Evolutionary conservation across 2,888 invertebrate species (phyloP).

Genomic region (Epicampocera succincta): DNA sequence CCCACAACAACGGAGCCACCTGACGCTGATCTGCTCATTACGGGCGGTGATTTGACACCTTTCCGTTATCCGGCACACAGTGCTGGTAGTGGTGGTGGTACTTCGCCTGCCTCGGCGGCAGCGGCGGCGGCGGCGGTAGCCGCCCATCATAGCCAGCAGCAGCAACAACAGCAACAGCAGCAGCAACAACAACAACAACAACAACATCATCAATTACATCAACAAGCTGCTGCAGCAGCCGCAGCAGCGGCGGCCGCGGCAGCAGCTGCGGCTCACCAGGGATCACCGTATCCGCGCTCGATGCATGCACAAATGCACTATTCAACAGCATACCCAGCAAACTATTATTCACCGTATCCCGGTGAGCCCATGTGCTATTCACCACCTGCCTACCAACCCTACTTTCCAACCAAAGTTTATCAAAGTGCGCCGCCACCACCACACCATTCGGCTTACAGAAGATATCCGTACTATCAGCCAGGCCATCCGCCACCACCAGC

Average conservation of each 20-base stretch:
- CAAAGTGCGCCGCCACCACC: slow-evolving; percentile 77
- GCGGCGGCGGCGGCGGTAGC: slow-evolving; percentile 70
- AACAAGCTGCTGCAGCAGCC: slow-evolving; percentile 75
- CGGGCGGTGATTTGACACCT: slow-evolving; percentile 77
- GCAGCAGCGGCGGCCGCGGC: slow-evolving; percentile 78
- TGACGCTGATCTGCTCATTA: slow-evolving; percentile 77
- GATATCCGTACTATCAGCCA: slow-evolving; percentile 77
- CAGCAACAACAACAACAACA: slow-evolving; percentile 76
- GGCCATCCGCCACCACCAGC: slow-evolving; percentile 76
- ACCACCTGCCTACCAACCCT: slow-evolving; percentile 83
- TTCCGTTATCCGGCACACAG: slow-evolving; percentile 76
- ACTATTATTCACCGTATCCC: slow-evolving; percentile 81
- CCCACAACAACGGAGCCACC: slow-evolving; percentile 69
- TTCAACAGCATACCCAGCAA: slow-evolving; percentile 81
- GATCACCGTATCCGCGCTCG: slow-evolving; percentile 79
- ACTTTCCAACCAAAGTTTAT: slow-evolving; percentile 83
- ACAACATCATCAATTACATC: slow-evolving; percentile 77
- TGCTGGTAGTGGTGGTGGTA: slow-evolving; percentile 66
- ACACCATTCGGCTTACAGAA: slow-evolving; percentile 76
- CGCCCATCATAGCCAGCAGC: slow-evolving; percentile 68
- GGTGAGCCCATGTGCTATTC: slow-evolving; percentile 82
- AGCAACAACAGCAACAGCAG: slow-evolving; percentile 74
- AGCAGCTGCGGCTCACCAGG: slow-evolving; percentile 79
- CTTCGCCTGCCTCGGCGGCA: slow-evolving; percentile 66
- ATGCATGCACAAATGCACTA: slow-evolving; percentile 82